phyloP scores from a whole-genome alignment of 1,140 invertebrate genomes.

The Aporrectodea caliginosa region DNA sequence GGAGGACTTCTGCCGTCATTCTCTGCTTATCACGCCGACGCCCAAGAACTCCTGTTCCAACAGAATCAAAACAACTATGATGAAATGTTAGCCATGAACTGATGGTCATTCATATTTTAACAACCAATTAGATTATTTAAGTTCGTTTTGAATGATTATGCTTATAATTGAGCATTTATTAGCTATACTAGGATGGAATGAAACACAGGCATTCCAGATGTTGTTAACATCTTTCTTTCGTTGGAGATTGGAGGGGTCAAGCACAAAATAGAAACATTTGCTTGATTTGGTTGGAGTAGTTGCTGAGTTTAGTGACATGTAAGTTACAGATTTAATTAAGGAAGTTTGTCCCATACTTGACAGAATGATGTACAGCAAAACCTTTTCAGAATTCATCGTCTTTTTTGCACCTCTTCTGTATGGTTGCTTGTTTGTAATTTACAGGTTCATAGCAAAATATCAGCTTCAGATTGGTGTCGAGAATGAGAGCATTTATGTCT shows the following conservation, averaged over 20 bases:
- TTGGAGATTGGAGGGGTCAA: too few species aligned
- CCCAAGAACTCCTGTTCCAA: slow-evolving; percentile 76
- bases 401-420: too few species aligned
- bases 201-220: too few species aligned
- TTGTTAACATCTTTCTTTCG: too few species aligned
- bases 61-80: slow-evolving; percentile 72
- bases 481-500: slow-evolving; percentile 66
- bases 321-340: background rate
- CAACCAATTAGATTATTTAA: background rate
- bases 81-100: slow-evolving; percentile 71
- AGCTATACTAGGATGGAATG: too few species aligned
- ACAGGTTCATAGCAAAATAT: slow-evolving; percentile 75
- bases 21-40: slow-evolving; percentile 70
- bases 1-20: slow-evolving; percentile 79
- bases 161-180: too few species aligned
- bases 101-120: slow-evolving; percentile 33
- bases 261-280: too few species aligned
- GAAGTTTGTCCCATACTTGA: too few species aligned
- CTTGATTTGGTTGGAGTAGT: too few species aligned
- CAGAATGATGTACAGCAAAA: too few species aligned
- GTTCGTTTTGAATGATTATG: background rate
- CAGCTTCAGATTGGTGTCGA: slow-evolving; percentile 63
- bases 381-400: too few species aligned
- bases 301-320: background rate
- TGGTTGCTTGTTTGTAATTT: too few species aligned